These are phyloP conservation scores for Bombus breviceps DNA, from an alignment of 1,140 invertebrate species.

Conservation along the genomic window DNA sequence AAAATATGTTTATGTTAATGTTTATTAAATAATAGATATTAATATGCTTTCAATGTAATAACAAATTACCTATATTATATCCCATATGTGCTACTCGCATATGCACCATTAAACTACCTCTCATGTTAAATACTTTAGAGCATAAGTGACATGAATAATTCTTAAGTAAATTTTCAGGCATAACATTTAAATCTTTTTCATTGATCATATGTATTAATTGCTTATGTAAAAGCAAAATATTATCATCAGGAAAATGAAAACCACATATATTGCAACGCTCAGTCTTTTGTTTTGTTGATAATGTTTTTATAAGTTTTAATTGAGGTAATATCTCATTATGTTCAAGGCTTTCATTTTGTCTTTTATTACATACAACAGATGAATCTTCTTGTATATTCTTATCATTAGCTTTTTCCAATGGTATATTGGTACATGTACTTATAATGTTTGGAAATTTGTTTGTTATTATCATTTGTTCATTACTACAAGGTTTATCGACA, in stretches of 20 bases:
- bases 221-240: conserved; percentile 88
- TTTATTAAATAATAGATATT: neutral
- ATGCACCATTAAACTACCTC: conserved; percentile 91
- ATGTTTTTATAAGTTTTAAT: conserved; percentile 58
- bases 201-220: conserved; percentile 88
- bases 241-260: conserved; percentile 87
- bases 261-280: conserved; percentile 88
- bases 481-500: neutral
- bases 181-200: conserved; percentile 78
- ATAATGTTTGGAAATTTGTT: conserved; percentile 36
- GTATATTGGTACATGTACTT: conserved; percentile 7
- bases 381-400: conserved; percentile 9
- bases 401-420: conserved; percentile 17
- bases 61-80: conserved; percentile 74
- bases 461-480: conserved; percentile 7
- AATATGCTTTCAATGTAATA: conserved; percentile 1
- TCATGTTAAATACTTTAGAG: conserved; percentile 90
- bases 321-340: conserved; percentile 56
- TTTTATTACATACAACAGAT: neutral
- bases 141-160: conserved; percentile 90
- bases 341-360: conserved; percentile 22
- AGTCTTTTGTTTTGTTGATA: conserved; percentile 69
- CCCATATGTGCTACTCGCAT: conserved; percentile 89
- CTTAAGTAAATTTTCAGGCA: conserved; percentile 75
- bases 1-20: conserved; percentile 27